Evolutionary conservation across 2,797 vertebrate species (phyloP), one percentile per base, ranked within the genome.

Genomic region (Pseudocheirus occidentalis): DNA sequence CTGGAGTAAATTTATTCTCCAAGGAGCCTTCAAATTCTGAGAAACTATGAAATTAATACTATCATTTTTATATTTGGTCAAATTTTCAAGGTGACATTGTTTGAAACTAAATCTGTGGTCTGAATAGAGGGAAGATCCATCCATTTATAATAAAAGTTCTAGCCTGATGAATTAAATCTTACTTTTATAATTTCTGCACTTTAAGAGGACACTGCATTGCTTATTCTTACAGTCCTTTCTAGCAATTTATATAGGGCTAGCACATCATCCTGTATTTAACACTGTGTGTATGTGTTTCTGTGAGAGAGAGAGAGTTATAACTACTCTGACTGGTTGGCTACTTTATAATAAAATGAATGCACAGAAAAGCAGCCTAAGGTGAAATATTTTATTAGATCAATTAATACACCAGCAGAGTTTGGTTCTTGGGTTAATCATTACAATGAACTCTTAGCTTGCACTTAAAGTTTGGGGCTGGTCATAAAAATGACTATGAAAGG

Each of bases 371-470:
- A 1, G 95, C 97, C 98, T 96, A 96, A 98, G 97, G 98, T 98
- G 97, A 97, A 98, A 98, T 98, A 97, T 95, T 97, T 98, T 98
- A 98, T 98, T 98, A 98, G 94, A 95, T 97, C 97, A 98, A 98
- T 98, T 98, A 98, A 98, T 98, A 98, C 89, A 97, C 91, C 55
- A 92, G 92, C 94, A 90, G 95, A 97, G 96, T 96, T 97, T 98
- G 96, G 95, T 97, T 97, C 96, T 91, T 94, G 96, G 98, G 98
- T 98, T 98, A 98, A 98, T 98, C 98, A 98, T 95, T 97, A 95
- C 92, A 73, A 73, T 98, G 97, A 98, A 98, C 96, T 92, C 97
- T 98, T 97, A 55, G 81, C 97, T 97, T 97, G 90, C 94, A 98
- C 96, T 97, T 97, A 97, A 96, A 96, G 97, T 98, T 95, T 97